A percentile compares a stretch with the other conserved stretches of the same genome.
Evolutionary conservation across 2,113 vertebrate genomes (phyloP).

Genomic region (Stegostoma tigrinum): DNA sequence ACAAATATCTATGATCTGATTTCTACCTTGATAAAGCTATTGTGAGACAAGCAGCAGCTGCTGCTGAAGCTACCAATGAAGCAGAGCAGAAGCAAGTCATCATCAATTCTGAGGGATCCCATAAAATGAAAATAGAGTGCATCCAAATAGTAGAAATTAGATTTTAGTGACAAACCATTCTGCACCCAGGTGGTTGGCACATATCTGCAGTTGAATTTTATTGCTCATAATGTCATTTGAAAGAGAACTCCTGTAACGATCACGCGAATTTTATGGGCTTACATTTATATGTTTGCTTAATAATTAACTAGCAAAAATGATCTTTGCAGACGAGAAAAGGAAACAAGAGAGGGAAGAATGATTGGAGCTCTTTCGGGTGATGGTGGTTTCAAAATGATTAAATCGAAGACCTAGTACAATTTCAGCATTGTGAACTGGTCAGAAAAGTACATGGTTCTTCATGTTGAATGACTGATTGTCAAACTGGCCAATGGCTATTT

Average conservation of each 20-base stretch:
- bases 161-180: background rate
- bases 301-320: background rate
- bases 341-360: background rate
- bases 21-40: background rate
- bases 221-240: background rate
- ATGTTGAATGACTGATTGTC: too few relatives aligned
- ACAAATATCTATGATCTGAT: background rate
- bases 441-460: too few relatives aligned
- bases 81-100: too few relatives aligned
- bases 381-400: too few relatives aligned
- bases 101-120: too few relatives aligned
- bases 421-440: too few relatives aligned
- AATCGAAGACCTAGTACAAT: too few relatives aligned
- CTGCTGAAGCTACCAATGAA: background rate
- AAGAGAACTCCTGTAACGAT: background rate
- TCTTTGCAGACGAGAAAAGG: background rate
- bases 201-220: background rate
- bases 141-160: background rate
- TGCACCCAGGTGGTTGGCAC: background rate
- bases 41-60: background rate
- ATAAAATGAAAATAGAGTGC: background rate
- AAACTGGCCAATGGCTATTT: too few relatives aligned
- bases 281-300: background rate
- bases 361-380: too few relatives aligned
- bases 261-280: background rate